Evolutionary conservation across 1,140 invertebrate species (phyloP), one percentile per base, ranked within the genome.

Genomic region (Atta colombica): DNA sequence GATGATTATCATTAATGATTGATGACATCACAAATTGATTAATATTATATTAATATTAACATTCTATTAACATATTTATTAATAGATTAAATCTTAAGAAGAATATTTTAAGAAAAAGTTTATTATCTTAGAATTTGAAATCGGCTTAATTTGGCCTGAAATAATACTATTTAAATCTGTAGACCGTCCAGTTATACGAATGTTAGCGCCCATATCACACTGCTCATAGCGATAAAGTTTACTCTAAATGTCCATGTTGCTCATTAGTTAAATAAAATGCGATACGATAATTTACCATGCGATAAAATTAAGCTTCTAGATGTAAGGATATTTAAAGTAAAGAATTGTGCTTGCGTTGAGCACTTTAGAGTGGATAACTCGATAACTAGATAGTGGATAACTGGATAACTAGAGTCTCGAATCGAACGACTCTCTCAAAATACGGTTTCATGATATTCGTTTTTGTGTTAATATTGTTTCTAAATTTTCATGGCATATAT

Each of bases 171-270:
- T 55, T 80, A 58, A 58, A 16, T 69, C 21, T 18, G 16, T 28
- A 39, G 77, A 21, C 51, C 65, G 65, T 81, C 78, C 65, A 71
- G 25, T 71, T 82, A 31, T 61, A 61, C 39, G 39, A 84, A 84
- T 84, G 80, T 74, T 84, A 61, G 80, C 68, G 68, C 53, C 8
- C 14, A 74, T n/a, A 49, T 60, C 10, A 72, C 53, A 60, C 68
- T 82, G 68, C 78, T 82, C 68, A 72, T 60, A 84, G 7, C 28
- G 55, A 28, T 84, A 72, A 84, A 84, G n/a, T 61, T 74, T 84
- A 68, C n/a, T 80, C 77, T 68, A 74, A 74, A 84, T 84, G 68
- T 84, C 25, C 69, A 84, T 35, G 14, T 84, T 84, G 80, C 80
- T 84, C 80, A 84, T 84, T 84, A 74, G 35, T 84, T 72, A 8